A percentile compares a stretch with the other conserved stretches of the same genome.
phyloP scores from a whole-genome alignment of 2,888 invertebrate genomes.

The Eristalinus sepulchralis region DNA sequence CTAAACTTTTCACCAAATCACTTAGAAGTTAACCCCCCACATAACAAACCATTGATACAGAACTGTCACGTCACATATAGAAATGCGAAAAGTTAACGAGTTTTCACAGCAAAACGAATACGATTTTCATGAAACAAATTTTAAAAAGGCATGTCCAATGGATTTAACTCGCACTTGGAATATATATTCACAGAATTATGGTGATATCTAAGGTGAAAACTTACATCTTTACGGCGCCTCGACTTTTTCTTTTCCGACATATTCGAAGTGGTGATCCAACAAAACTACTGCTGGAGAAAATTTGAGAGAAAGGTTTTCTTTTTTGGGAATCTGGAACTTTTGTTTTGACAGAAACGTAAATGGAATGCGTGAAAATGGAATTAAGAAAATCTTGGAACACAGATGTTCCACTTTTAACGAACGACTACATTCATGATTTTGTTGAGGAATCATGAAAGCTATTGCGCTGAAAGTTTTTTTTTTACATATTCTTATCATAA shows the following conservation, averaged over 20 bases:
- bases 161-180: background rate
- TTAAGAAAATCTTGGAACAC: background rate
- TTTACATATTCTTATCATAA: too few relatives aligned
- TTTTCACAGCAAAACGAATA: constrained; percentile 4
- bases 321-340: constrained; percentile 2
- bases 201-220: constrained; percentile 65
- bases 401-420: background rate
- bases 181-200: background rate
- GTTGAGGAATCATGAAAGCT: too few relatives aligned
- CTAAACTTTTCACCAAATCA: constrained; percentile 31
- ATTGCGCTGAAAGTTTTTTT: too few relatives aligned
- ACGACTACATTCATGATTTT: background rate
- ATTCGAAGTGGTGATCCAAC: constrained; percentile 65
- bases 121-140: constrained; percentile 13
- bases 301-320: constrained; percentile 11
- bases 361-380: background rate
- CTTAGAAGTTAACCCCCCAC: constrained; percentile 2
- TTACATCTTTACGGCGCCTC: constrained; percentile 81
- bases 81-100: constrained; percentile 25
- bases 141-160: background rate
- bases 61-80: constrained; percentile 59
- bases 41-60: background rate
- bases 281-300: constrained; percentile 48
- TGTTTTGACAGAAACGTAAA: constrained; percentile 20
- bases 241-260: constrained; percentile 80